Evolutionary conservation across 2,888 invertebrate species (phyloP).

Genomic region (Acronicta leporina): DNA sequence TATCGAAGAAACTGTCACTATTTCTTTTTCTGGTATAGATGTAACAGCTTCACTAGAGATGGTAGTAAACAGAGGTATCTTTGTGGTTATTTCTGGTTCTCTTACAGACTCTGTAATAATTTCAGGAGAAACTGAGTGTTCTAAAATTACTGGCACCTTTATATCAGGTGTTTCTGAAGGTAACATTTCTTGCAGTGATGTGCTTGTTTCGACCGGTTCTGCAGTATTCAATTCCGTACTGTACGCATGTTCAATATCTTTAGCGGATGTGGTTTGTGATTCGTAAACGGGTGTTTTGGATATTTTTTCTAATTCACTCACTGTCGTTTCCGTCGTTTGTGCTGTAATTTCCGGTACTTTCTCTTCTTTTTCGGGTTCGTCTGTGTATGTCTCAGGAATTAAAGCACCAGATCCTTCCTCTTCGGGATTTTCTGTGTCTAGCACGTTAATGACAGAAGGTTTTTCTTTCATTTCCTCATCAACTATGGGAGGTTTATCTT

Average conservation of each 20-base stretch:
- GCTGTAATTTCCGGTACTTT: slow-evolving; percentile 22
- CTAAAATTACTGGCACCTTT: slow-evolving; percentile 14
- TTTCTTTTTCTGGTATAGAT: slow-evolving; percentile 16
- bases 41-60: slow-evolving; percentile 1
- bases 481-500: not conserved
- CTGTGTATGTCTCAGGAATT: slow-evolving; percentile 13
- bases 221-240: slow-evolving; percentile 9
- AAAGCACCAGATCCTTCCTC: slow-evolving; percentile 23
- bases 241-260: slow-evolving; percentile 3
- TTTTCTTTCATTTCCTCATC: slow-evolving; percentile 13
- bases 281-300: slow-evolving; percentile 27
- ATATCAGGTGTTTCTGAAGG: slow-evolving; percentile 8
- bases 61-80: slow-evolving; percentile 1
- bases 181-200: slow-evolving; percentile 5
- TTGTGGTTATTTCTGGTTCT: slow-evolving; percentile 26
- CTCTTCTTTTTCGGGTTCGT: slow-evolving; percentile 18
- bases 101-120: slow-evolving; percentile 12
- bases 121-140: slow-evolving; percentile 18
- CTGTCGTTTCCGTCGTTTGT: slow-evolving; percentile 17
- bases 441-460: slow-evolving; percentile 9
- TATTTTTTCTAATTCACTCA: slow-evolving; percentile 20
- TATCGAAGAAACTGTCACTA: not conserved
- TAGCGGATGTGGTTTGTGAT: slow-evolving; percentile 14
- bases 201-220: slow-evolving; percentile 8
- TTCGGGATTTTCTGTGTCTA: slow-evolving; percentile 24